A percentile compares a stretch with the other conserved stretches of the same genome.
Evolutionary conservation across 2,888 invertebrate species (phyloP).

Genomic region (Erebia palarica): DNA sequence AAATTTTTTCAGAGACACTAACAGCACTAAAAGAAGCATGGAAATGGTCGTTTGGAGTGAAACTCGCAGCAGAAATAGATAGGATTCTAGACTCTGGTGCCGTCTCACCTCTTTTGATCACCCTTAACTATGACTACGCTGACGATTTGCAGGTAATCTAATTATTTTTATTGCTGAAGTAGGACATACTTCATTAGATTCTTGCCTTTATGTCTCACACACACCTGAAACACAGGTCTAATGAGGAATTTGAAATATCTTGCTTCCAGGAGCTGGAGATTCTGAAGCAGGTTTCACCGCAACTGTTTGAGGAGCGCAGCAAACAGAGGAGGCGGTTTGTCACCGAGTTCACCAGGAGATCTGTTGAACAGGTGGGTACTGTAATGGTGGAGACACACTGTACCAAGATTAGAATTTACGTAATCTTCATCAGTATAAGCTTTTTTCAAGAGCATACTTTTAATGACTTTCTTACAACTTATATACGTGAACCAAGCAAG

Average conservation of each 20-base stretch:
- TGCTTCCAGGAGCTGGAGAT: conserved; percentile 65
- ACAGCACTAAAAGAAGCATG: conserved; percentile 90
- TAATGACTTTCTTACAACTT: no score
- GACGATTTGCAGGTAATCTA: conserved; percentile 79
- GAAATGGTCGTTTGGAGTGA: conserved; percentile 86
- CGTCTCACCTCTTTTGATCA: conserved; percentile 83
- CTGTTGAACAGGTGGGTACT: conserved; percentile 81
- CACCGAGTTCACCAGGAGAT: conserved; percentile 85
- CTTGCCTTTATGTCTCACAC: no score
- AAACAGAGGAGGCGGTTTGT: conserved; percentile 66
- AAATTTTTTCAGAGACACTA: conserved; percentile 47
- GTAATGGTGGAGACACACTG: no score
- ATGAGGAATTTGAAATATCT: not conserved
- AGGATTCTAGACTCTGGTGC: conserved; percentile 82
- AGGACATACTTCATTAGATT: no score
- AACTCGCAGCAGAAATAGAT: conserved; percentile 78
- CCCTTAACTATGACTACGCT: conserved; percentile 82
- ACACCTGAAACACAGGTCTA: no score
- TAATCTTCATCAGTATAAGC: no score
- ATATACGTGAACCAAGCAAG: no score
- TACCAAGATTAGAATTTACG: no score
- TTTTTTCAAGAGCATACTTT: no score
- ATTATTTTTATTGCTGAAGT: not conserved
- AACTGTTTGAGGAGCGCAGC: conserved; percentile 63
- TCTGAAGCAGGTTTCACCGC: conserved; percentile 69